Evolutionary conservation across 37 sponge, comb jelly and placozoan genomes (phyloP).

Genomic region (Corticium candelabrum): DNA sequence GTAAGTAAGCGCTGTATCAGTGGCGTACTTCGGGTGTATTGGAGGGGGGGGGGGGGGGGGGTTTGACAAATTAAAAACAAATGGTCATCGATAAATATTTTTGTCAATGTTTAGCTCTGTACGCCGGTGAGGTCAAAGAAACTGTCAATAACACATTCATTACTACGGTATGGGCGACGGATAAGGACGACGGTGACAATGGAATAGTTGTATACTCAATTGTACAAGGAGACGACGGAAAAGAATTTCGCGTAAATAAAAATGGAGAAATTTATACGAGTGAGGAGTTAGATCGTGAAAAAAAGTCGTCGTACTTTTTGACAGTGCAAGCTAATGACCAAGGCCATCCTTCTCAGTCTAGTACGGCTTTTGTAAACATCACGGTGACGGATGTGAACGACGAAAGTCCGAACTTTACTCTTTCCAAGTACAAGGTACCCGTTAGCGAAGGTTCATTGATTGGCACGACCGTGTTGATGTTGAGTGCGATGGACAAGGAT

Average conservation of each 20-base stretch:
- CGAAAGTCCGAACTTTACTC: background rate
- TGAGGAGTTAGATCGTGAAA: background rate
- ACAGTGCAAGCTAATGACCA: background rate
- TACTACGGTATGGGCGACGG: background rate
- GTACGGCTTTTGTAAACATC: too few species aligned
- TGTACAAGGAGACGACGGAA: background rate
- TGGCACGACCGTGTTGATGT: background rate
- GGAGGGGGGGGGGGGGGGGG: too few species aligned
- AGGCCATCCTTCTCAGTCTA: background rate
- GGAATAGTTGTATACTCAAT: background rate
- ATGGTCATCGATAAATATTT: too few species aligned
- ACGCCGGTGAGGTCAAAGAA: too few species aligned
- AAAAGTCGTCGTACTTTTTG: background rate
- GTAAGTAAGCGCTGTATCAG: too few species aligned
- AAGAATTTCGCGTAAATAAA: background rate
- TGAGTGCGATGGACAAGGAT: conserved; percentile 13
- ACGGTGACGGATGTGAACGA: background rate
- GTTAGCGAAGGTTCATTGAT: background rate
- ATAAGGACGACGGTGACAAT: background rate
- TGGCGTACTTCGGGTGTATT: too few species aligned
- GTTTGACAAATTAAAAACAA: too few species aligned
- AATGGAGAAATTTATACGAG: background rate
- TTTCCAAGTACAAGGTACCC: background rate
- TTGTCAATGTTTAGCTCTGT: too few species aligned
- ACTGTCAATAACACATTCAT: too few species aligned